Evolutionary conservation across 2,888 invertebrate genomes (phyloP), one percentile per base, ranked within the genome.

Genomic region (Proisotoma minuta): DNA sequence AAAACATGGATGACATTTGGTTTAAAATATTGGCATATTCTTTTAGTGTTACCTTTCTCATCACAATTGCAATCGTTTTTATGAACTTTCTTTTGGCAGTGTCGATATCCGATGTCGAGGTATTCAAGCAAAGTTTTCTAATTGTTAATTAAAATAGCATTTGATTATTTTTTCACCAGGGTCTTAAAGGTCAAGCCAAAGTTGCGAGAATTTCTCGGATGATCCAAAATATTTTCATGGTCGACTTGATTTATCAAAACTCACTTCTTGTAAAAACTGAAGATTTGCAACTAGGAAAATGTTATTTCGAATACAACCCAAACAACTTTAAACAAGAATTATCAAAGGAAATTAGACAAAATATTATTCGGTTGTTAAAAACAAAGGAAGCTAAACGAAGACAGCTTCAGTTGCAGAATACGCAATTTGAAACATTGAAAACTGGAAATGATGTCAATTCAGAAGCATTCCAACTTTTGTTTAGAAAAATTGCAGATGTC

Each of bases 31-130:
- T 62, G 10, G 61, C 62, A 2, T 47, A 65, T 18, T 24, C 56
- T 0, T 68, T 68, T 20, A 51, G 61, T 22, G 52, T 61, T 22
- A 54, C 22, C 0, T 68, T 68, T 34, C 58, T 68, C 12, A 15
- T 68, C 8, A 58, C 63, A 1, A 65, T 68, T 15, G 59, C 56
- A 5, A 58, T 68, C 39, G 68, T 68, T 0, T 68, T 68, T 24
- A 68, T 68, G 63, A 68, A 68, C 22, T 68, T 65, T 28, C 28
- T 68, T 1, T n/a, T 68, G 26, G 68, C 63, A 8, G 22, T 48
- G 2, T 56, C 65, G n/a, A 65, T 68, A 12, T 54, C 50, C 29
- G 65, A 68, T 56, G 63, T 68, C 53, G 65, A 68, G 29, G 68
- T 68, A 57, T 26, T 27, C 39, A 8, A 10, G 34, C 15, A 34